Evolutionary conservation across 2,113 vertebrate species (phyloP).

Genomic region (Apteryx mantelli): DNA sequence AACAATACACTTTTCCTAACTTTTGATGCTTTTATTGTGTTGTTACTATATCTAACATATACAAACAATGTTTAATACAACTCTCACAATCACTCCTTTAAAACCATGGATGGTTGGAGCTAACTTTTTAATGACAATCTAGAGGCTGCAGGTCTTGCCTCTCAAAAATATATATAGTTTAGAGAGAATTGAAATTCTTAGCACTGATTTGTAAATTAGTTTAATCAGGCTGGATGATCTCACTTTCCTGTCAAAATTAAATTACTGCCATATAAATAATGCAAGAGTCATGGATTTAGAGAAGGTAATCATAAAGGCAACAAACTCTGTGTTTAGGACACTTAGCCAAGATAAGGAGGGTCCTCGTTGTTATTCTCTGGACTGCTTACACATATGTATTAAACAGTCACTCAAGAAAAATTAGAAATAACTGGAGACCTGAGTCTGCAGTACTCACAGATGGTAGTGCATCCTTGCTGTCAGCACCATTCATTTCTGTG

Average conservation of each 20-base stretch:
- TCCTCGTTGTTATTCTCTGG: not conserved
- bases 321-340: not conserved
- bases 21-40: not conserved
- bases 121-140: not conserved
- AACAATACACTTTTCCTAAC: not conserved
- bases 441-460: not conserved
- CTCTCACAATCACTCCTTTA: not conserved
- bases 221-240: not conserved
- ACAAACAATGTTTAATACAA: not conserved
- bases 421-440: not conserved
- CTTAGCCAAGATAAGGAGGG: not conserved
- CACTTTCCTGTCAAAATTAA: not conserved
- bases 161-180: too few relatives aligned
- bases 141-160: not conserved
- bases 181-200: not conserved
- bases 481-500: accelerated
- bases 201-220: not conserved
- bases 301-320: not conserved
- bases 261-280: not conserved
- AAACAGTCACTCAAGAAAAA: not conserved
- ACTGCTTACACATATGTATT: not conserved
- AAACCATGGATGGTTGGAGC: not conserved
- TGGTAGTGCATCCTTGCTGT: not conserved
- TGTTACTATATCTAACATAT: not conserved
- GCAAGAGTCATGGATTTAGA: not conserved